Base-by-base conservation (phyloP, 2,888 invertebrate genomes). In the Seira ritae region DNA sequence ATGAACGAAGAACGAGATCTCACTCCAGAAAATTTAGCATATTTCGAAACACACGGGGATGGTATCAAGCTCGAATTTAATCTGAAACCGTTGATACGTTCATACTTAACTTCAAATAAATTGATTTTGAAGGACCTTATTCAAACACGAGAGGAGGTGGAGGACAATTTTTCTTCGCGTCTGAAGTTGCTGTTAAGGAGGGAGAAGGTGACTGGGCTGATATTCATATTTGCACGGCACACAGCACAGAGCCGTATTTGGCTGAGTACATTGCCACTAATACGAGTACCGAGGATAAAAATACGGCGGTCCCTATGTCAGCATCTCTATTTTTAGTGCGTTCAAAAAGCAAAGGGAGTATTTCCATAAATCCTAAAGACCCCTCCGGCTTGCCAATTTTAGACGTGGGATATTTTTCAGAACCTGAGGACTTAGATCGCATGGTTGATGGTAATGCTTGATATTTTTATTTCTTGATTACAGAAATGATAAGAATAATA, bases 191-290 rank as follows among this genome's bases (percentile, higher is more conserved):
- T 0, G 78, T 84, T 3, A 62, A 17, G 12, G 15, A 60, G 0
- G 77, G 76, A n/a, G 67, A 68, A 10, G 42, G 46, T 0, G 31
- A 84, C 10, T 86, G 86, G 86, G 68, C 85, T 1, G 86, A 86
- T 55, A 73, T 85, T 17, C 80, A 85, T 15, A 1, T 82, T 46
- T 12, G 8, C 12, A 50, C 23, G 69, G 10, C 55, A 0, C 46
- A 62, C 23, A 19, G n/a, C 19, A 50, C 20, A 19, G 31, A 65
- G 1, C 12, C 72, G 19, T 70, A 22, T 66, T 50, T 24, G 1
- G 0, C 24, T 19, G 20, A 20, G 0, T 4, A 22, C 1, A 8
- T 55, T 23, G 19, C 50, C 17, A 10, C 12, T 1, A n/a, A 42
- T 23, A 3, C 3, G 2, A 17, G 37, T 3, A 46, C 1, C 4